Percentiles rank a stretch among this genome's conserved stretches.
Conservation (phyloP, 2,113 vertebrate genomes). For the Pelecanoides urinatrix region DNA sequence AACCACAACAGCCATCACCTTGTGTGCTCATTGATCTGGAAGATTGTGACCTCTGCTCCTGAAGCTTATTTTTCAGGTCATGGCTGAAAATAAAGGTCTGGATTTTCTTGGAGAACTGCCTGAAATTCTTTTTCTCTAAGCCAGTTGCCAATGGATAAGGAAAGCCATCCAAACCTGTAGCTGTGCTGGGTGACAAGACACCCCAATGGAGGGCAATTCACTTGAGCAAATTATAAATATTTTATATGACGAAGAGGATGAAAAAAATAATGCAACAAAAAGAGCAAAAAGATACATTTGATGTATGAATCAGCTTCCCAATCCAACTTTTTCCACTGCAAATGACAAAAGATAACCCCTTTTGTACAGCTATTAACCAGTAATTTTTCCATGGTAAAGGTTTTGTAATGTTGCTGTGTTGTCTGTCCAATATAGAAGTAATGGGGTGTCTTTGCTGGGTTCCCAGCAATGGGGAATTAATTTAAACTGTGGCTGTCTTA, state of each 20-base stretch:
- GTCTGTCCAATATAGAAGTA: background rate
- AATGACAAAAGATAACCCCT: background rate
- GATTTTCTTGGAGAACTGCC: background rate
- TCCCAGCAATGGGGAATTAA: background rate
- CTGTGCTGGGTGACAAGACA: background rate
- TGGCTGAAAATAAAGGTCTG: background rate
- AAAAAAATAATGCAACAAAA: background rate
- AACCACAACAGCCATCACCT: background rate
- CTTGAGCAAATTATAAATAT: background rate
- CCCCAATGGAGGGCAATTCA: background rate
- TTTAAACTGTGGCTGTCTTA: background rate
- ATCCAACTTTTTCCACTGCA: background rate
- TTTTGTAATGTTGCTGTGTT: background rate
- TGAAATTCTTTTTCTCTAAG: background rate
- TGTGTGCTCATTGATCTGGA: background rate
- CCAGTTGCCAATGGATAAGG: background rate
- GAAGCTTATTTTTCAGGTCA: background rate
- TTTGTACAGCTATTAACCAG: background rate
- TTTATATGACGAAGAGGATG: background rate
- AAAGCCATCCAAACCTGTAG: background rate
- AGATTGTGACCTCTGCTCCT: background rate
- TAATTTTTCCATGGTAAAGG: background rate
- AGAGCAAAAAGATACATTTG: background rate
- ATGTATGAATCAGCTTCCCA: background rate
- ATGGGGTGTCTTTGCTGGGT: background rate